Conservation (phyloP, 2,888 invertebrate genomes). For the Ceramica pisi region DNA sequence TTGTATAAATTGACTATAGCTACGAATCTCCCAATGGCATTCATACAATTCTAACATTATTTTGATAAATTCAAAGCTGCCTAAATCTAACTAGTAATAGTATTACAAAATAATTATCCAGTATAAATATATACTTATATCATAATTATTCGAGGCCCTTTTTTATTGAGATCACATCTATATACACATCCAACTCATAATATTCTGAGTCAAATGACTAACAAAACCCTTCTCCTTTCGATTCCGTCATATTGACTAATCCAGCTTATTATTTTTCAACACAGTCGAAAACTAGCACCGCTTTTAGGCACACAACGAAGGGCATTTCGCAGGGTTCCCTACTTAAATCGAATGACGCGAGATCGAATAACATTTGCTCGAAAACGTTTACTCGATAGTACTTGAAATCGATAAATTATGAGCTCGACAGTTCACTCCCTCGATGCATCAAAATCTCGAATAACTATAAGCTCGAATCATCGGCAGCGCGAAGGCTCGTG, state of each 20-base stretch:
- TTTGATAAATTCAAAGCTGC: not conserved
- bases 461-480: no score
- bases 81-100: not conserved
- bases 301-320: no score
- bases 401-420: no score
- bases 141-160: conserved; percentile 18
- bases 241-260: not conserved
- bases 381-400: no score
- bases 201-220: not conserved
- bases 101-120: conserved; percentile 21
- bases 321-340: no score
- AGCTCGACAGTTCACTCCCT: no score
- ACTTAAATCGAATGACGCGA: no score
- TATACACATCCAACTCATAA: not conserved
- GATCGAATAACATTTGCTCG: no score
- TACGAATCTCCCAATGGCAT: not conserved
- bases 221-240: not conserved
- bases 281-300: no score
- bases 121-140: conserved; percentile 9
- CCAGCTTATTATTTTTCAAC: no score
- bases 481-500: no score
- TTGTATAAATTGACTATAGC: not conserved
- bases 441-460: no score
- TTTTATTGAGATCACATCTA: conserved; percentile 46
- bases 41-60: not conserved